Evolutionary conservation across 2,113 vertebrate species (phyloP).

Genomic region (Brachypodius melanocephalos): DNA sequence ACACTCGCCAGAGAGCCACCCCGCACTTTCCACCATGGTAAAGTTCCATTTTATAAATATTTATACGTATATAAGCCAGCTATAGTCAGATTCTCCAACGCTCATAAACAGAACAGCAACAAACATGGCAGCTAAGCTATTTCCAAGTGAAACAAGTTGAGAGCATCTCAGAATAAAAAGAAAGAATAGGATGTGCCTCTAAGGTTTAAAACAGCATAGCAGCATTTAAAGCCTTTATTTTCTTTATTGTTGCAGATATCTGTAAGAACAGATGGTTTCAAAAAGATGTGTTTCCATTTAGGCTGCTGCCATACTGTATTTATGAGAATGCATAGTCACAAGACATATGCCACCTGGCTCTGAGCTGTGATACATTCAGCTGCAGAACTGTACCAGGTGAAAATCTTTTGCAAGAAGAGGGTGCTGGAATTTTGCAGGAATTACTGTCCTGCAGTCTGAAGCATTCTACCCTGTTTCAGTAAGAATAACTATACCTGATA

Average conservation of each 20-base stretch:
- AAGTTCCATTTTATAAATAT: not conserved
- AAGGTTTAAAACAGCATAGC: not conserved
- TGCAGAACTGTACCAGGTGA: not conserved
- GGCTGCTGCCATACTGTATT: conserved; percentile 28
- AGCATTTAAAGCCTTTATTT: conserved; percentile 7
- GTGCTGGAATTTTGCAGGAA: not conserved
- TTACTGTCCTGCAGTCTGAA: not conserved
- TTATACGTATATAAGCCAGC: not conserved
- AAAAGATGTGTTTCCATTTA: conserved; percentile 44
- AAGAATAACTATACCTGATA: not conserved
- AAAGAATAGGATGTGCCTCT: not conserved
- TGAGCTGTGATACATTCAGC: not conserved
- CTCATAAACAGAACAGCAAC: not conserved
- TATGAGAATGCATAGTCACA: conserved; percentile 21
- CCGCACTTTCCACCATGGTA: not conserved
- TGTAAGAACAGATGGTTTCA: conserved; percentile 52
- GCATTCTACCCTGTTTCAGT: not conserved
- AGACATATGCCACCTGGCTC: conserved; percentile 39
- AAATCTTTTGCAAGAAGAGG: not conserved
- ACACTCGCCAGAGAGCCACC: not conserved
- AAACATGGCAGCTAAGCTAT: not conserved
- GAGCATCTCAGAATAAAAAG: not conserved
- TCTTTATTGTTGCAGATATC: conserved; percentile 51
- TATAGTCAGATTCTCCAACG: not conserved
- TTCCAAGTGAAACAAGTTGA: conserved; percentile 11